Evolutionary conservation across 1,140 invertebrate genomes (phyloP), one percentile per base, ranked within the genome.

Genomic region (Drosophila chauvacae): DNA sequence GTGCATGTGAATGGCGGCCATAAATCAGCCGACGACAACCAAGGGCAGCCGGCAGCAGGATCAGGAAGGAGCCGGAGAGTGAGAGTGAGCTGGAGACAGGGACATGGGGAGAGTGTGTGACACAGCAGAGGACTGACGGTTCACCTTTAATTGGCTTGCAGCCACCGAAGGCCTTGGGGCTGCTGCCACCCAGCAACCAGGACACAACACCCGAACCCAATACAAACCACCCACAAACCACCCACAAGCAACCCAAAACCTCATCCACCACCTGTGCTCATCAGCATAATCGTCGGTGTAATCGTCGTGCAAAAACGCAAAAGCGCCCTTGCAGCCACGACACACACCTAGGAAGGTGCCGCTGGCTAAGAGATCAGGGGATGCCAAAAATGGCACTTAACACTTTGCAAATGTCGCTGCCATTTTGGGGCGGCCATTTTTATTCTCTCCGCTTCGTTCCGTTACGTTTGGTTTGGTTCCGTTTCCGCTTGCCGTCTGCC

Each of bases 231-330:
- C 30, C 7, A 7, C 3, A 14, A 6, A 1, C 28, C 13, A 3
- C 23, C 47, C 11, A 11, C 9, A 10, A 0, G 33, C 47, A 35
- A 4, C 13, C 13, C 14, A 48, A 16, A 44, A 13, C 26, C 57
- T 16, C 47, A 18, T 26, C 37, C 45, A 7, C 56, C 33, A 35
- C 33, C 33, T 35, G 30, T 35, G 37, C 65, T 77, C 76, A 78
- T 78, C 75, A 78, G 57, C 76, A 78, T 78, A 78, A 78, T 78
- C 75, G 64, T 63, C 58, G 66, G 76, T 78, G 74, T 77, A 77
- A 77, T 77, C 73, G 73, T 60, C 26, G 70, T 47, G 55, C 37
- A 33, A 61, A 64, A 63, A 55, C 33, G 56, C 53, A 48, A 58
- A 48, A 16, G 42, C 44, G 11, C 48, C 59, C 26, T n/a, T 44